Base-by-base conservation (phyloP, 2,113 vertebrate species). In the Siniperca chuatsi region DNA sequence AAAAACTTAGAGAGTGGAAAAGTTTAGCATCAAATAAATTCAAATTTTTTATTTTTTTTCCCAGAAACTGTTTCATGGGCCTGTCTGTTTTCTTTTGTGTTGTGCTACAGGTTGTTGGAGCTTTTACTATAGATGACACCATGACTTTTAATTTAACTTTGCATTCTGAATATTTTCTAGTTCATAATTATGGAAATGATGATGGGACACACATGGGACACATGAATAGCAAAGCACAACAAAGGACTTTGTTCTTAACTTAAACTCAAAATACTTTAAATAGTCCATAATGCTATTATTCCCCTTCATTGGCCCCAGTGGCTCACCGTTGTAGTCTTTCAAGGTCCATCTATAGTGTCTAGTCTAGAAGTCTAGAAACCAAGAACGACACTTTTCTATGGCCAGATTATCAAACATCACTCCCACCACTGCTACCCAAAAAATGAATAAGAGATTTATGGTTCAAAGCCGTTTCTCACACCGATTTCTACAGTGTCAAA, bases 111-210 rank as follows among this genome's bases (percentile, higher is more conserved):
- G 8, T 4, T 33, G 11, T 16, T 62, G 57, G 10, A 46, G 15
- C 4, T 48, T 61, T 61, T 44, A 33, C 16, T 21, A 29, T 58
- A 23, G 54, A 18, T 74, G 37, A 44, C 37, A 2, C 52, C 2
- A 4, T 16, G 20, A 62, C 29, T 23, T 62, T 29, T 29, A 29
- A 29, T 29, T 29, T 29, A 29, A 75, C 37, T 61, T 52, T 8
- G 60, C 70, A 44, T 48, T 54, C 7, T 72, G 29, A 75, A 70
- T 46, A 29, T 77, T 71, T 81, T 42, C 13, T 12, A 40, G 16
- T 20, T 8, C 18, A 81, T 64, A 68, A 42, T 66, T 66, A 33
- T 33, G 40, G 58, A 61, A 80, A 40, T 68, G 4, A 58, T 46
- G 55, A 3, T 20, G 12, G n/a, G 25, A 48, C 61, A 70, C 57